A percentile compares a stretch with the other conserved stretches of the same genome.
Conservation (phyloP, 2,888 invertebrate species). For the Nasonovia ribisnigri region DNA sequence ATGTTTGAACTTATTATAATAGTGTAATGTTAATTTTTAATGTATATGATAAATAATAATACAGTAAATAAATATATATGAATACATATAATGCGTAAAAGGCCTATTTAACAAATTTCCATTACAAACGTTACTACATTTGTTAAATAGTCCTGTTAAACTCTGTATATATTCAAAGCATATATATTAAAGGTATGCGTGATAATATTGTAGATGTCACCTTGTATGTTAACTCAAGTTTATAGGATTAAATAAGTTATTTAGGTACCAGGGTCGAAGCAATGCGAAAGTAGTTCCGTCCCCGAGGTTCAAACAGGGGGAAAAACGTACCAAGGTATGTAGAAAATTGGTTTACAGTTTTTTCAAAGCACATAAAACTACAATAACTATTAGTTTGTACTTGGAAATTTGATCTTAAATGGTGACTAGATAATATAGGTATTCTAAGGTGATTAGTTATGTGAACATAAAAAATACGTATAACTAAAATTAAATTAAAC, state of each 20-base stretch:
- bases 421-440: neutral
- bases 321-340: too few relatives aligned
- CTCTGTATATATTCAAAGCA: neutral
- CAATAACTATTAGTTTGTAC: neutral
- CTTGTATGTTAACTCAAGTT: neutral
- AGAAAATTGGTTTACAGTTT: neutral
- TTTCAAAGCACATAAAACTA: neutral
- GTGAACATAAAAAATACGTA: neutral
- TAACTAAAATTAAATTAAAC: neutral
- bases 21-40: neutral
- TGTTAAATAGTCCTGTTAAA: too few relatives aligned
- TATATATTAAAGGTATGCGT: neutral
- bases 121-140: too few relatives aligned
- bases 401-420: neutral
- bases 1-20: neutral
- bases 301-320: too few relatives aligned
- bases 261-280: neutral
- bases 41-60: neutral
- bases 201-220: too few relatives aligned
- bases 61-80: neutral
- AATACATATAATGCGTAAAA: too few relatives aligned
- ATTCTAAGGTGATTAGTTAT: neutral
- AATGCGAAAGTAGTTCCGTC: too few relatives aligned
- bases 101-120: too few relatives aligned
- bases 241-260: neutral